These are phyloP conservation scores for Pao palembangensis DNA, from an alignment of 2,113 vertebrate genomes.

Conservation along the genomic window DNA sequence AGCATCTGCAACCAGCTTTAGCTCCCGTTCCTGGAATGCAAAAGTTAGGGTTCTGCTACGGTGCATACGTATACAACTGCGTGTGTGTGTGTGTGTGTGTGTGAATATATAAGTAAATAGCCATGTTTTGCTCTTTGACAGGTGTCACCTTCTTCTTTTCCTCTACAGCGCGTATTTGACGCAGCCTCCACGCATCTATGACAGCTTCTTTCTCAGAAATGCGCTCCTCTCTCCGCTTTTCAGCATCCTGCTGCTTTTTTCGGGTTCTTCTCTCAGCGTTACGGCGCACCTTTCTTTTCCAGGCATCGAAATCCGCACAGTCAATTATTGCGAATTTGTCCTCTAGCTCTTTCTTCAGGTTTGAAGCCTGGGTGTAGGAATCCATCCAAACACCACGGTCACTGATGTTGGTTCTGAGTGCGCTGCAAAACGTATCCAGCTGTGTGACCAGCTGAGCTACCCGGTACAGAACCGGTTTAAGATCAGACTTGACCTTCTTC, in stretches of 20 bases:
- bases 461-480: conserved; percentile 60
- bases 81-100: neutral
- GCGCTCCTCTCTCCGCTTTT: conserved; percentile 65
- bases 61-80: neutral
- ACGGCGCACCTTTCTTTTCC: conserved; percentile 63
- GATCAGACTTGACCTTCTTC: conserved; percentile 1
- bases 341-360: conserved; percentile 53
- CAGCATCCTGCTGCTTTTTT: conserved; percentile 51
- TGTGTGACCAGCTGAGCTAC: conserved; percentile 69
- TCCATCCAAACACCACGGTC: conserved; percentile 64
- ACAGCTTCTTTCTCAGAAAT: conserved; percentile 75
- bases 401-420: conserved; percentile 61
- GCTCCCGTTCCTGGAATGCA: conserved; percentile 82
- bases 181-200: conserved; percentile 84
- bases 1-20: conserved; percentile 88
- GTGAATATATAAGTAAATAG: neutral
- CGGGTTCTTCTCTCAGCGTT: conserved; percentile 69
- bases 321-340: conserved; percentile 66
- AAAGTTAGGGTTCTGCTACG: neutral
- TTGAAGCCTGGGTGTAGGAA: conserved; percentile 36
- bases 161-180: conserved; percentile 81
- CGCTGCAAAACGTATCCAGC: conserved; percentile 63
- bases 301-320: conserved; percentile 35
- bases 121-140: neutral
- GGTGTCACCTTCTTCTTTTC: conserved; percentile 83